Evolutionary conservation across 2,797 vertebrate species (phyloP), one percentile per base, ranked within the genome.

Genomic region (Micrastur ruficollis): DNA sequence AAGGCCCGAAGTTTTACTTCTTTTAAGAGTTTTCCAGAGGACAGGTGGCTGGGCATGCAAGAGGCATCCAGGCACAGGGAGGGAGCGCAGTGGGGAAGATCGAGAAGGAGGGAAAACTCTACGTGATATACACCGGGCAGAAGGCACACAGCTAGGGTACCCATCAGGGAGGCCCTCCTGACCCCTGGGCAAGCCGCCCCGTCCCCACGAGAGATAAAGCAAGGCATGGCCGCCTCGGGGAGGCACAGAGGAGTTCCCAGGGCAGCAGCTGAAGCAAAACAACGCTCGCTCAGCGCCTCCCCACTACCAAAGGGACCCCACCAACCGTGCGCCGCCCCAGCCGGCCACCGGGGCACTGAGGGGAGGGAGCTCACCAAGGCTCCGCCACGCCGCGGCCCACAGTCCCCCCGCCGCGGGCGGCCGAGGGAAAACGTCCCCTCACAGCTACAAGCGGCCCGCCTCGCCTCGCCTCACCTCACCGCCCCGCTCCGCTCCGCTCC

Each of bases 121-220:
- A 0, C 0, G 6, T 2, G 36, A n/a, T 2, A 36, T 13, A 27
- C 9, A 5, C 0, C 4, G 4, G 63, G 38, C 3, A 2, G n/a
- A 22, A 25, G 20, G 40, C 2, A 6, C 22, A 13, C 16, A 20
- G 46, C 21, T 34, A 0, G 11, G 17, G 5, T 6, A 7, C 9
- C 2, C 40, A 2, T 14, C 29, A 8, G 4, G 6, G 32, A 50
- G 38, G 11, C 18, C 10, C 31, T 25, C 12, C 40, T 0, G 32
- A 53, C 8, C 42, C 31, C 22, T 0, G 72, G 14, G 3, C 1
- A 32, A 31, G 7, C 22, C 34, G 0, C 21, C 6, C 6, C 14
- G 2, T 4, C 36, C 36, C 29, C 23, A 15, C 0, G 20, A n/a
- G 40, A 61, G 15, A 31, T 44, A 17, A 4, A 56, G 36, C 40